Conservation (phyloP, 2,797 vertebrate genomes). For the Eutrigla gurnardus region DNA sequence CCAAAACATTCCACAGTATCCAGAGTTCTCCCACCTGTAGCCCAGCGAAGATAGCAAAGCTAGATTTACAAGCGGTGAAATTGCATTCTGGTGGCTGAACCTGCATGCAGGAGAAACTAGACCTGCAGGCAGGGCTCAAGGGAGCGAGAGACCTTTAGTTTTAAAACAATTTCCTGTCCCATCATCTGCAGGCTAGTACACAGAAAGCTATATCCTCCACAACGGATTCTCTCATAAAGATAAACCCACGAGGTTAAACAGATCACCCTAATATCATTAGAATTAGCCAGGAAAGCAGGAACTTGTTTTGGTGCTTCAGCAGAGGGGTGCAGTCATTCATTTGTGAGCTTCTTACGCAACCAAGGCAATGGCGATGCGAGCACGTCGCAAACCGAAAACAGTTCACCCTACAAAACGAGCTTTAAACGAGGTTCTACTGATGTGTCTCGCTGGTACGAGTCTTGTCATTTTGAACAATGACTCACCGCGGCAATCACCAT, state of each 20-base stretch:
- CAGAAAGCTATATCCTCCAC: slow-evolving; percentile 7
- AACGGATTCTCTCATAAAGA: slow-evolving; percentile 41
- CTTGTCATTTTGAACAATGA: slow-evolving; percentile 29
- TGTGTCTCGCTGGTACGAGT: slow-evolving; percentile 8
- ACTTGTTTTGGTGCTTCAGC: slow-evolving; percentile 45
- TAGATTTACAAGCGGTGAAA: slow-evolving; percentile 68
- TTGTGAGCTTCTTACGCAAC: slow-evolving; percentile 54
- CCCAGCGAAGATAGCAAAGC: slow-evolving; percentile 48
- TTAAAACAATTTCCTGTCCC: slow-evolving; percentile 41
- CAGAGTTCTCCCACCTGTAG: slow-evolving; percentile 71
- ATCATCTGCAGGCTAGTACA: slow-evolving; percentile 29
- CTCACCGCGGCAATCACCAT: slow-evolving; percentile 15
- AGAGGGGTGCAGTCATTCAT: slow-evolving; percentile 43
- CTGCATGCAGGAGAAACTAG: slow-evolving; percentile 37
- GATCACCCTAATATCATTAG: slow-evolving; percentile 61
- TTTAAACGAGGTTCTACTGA: slow-evolving; percentile 5
- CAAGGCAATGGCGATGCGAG: slow-evolving; percentile 25
- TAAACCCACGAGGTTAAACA: slow-evolving; percentile 47
- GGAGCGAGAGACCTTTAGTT: slow-evolving; percentile 32
- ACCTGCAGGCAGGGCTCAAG: slow-evolving; percentile 9
- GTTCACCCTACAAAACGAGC: slow-evolving; percentile 11
- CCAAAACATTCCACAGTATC: slow-evolving; percentile 71
- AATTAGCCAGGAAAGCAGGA: slow-evolving; percentile 42
- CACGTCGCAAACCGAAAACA: slow-evolving; percentile 15
- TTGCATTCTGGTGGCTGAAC: slow-evolving; percentile 46